Evolutionary conservation across 2,888 invertebrate species (phyloP).

Genomic region (Eupeodes latifasciatus): DNA sequence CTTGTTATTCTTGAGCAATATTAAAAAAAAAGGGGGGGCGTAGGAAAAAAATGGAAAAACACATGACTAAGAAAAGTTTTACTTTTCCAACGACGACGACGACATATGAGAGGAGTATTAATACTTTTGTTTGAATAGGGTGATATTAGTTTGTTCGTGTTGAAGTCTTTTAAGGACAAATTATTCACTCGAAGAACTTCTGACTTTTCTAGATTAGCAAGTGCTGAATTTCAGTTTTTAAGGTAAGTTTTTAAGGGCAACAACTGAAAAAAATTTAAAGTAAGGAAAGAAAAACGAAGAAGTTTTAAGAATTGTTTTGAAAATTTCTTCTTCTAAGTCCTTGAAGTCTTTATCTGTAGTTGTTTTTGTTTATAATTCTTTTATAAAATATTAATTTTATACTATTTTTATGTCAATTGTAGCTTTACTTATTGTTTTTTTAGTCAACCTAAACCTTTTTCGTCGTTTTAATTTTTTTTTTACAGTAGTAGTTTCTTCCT

Average conservation of each 20-base stretch:
- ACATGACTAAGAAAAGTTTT: conserved; percentile 59
- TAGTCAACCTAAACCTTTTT: background rate
- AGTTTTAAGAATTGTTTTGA: too few relatives aligned
- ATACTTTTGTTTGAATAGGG: background rate
- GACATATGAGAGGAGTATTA: conserved; percentile 31
- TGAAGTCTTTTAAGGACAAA: background rate
- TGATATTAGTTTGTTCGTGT: background rate
- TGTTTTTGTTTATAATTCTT: too few relatives aligned
- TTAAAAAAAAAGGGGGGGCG: background rate
- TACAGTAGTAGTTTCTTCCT: conserved; percentile 5
- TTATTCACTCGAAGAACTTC: too few relatives aligned
- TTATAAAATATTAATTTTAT: too few relatives aligned
- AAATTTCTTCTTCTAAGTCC: too few relatives aligned
- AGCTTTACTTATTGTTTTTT: conserved; percentile 1
- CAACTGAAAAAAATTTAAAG: too few relatives aligned
- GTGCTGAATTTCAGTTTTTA: too few relatives aligned
- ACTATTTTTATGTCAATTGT: background rate
- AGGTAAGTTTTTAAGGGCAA: too few relatives aligned
- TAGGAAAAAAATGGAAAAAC: conserved; percentile 23
- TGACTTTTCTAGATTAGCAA: too few relatives aligned
- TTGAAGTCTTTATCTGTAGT: too few relatives aligned
- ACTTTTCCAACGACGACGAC: conserved; percentile 20
- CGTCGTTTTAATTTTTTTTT: conserved; percentile 2
- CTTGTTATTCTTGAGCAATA: conserved; percentile 72
- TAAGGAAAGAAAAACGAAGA: too few relatives aligned